A percentile compares a stretch with the other conserved stretches of the same genome.
Evolutionary conservation across 2,888 invertebrate genomes (phyloP).

Genomic region (Plusia festucae): DNA sequence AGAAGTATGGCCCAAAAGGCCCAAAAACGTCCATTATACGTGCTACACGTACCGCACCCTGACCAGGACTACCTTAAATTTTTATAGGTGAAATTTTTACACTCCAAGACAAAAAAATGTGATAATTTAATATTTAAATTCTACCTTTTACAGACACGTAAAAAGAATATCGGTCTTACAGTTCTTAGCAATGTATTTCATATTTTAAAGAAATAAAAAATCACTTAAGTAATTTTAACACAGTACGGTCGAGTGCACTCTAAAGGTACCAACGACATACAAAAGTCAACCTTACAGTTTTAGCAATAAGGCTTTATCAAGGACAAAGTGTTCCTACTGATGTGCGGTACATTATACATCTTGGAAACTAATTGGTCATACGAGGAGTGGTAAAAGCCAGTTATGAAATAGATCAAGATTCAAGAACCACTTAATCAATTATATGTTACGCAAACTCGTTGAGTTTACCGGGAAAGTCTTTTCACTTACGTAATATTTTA

Average conservation of each 20-base stretch:
- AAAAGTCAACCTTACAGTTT: background rate
- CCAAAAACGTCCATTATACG: too few relatives aligned
- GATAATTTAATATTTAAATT: too few relatives aligned
- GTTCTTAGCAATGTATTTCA: background rate
- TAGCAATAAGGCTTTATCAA: background rate
- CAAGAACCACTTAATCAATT: slow-evolving; percentile 12
- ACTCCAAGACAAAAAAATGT: background rate
- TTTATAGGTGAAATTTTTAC: background rate
- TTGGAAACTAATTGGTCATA: slow-evolving; percentile 1
- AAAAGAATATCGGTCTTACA: slow-evolving; percentile 1
- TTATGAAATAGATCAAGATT: slow-evolving; percentile 17
- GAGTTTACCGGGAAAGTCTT: background rate
- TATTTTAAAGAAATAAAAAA: slow-evolving; percentile 4
- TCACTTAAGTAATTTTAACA: slow-evolving; percentile 4
- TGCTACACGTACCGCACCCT: too few relatives aligned
- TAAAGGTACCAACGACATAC: background rate
- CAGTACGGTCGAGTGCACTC: background rate
- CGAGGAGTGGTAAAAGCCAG: slow-evolving; percentile 3
- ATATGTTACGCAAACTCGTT: slow-evolving; percentile 1
- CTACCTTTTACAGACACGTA: background rate
- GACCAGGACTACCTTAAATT: background rate
- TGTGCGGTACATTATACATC: background rate
- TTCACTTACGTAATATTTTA: slow-evolving; percentile 6
- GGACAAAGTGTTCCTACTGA: background rate
- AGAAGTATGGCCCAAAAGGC: too few relatives aligned